A percentile compares a stretch with the other conserved stretches of the same genome.
These are phyloP conservation scores for Atta texana DNA, from an alignment of 1,140 invertebrate species.

Conservation along the genomic window DNA sequence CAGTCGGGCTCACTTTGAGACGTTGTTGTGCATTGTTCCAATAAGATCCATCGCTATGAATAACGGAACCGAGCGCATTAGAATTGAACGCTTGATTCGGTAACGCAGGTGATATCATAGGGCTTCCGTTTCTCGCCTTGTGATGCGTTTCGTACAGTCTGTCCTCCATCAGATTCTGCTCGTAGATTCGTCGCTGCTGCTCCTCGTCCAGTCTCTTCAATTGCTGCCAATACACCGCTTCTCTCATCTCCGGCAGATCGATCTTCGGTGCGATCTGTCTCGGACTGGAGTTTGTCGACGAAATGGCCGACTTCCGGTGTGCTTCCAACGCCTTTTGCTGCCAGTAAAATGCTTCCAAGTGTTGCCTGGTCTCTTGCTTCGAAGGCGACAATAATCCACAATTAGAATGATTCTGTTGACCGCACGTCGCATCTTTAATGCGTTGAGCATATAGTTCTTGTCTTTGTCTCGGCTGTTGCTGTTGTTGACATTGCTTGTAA, in stretches of 20 bases:
- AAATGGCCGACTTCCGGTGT: conserved; percentile 71
- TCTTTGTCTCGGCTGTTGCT: conserved; percentile 4
- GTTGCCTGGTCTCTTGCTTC: conserved; percentile 81
- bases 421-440: conserved; percentile 16
- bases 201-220: conserved; percentile 83
- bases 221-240: conserved; percentile 83
- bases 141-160: not conserved
- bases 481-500: conserved; percentile 14
- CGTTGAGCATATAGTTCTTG: conserved; percentile 42
- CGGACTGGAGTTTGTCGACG: conserved; percentile 21
- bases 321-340: conserved; percentile 82
- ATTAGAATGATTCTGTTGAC: not conserved
- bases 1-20: conserved; percentile 62
- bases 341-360: conserved; percentile 83
- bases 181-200: conserved; percentile 81
- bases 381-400: conserved; percentile 74
- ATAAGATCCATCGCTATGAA: conserved; percentile 62
- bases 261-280: conserved; percentile 63
- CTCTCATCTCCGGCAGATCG: conserved; percentile 79
- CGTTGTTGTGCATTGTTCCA: conserved; percentile 67
- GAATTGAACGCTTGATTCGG: not conserved
- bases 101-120: not conserved
- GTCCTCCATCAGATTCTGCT: conserved; percentile 76
- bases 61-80: not conserved
- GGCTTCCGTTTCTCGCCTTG: not conserved